Conservation (phyloP, 2,888 invertebrate species). For the Sympetrum striolatum region DNA sequence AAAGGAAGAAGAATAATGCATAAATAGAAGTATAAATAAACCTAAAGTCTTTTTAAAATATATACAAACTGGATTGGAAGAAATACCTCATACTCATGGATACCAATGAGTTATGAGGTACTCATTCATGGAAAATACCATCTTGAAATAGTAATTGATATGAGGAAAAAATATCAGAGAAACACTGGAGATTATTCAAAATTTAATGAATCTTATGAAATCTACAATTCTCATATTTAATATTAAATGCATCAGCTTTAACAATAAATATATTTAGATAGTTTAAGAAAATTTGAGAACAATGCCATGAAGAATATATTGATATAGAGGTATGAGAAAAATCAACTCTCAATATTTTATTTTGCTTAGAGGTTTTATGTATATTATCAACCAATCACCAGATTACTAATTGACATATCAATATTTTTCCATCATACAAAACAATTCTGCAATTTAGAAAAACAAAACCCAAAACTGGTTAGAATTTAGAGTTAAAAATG, state of each 20-base stretch:
- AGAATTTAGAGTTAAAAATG: background rate
- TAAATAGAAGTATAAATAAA: conserved; percentile 27
- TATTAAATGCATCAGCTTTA: background rate
- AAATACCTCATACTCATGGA: background rate
- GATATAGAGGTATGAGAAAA: background rate
- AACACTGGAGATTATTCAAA: background rate
- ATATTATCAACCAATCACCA: background rate
- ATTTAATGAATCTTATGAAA: conserved; percentile 1
- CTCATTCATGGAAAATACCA: background rate
- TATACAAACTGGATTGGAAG: background rate
- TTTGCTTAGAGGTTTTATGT: background rate
- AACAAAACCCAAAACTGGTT: conserved; percentile 10
- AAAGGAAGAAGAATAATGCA: background rate
- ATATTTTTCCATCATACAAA: conserved; percentile 7
- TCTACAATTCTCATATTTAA: background rate
- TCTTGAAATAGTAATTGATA: background rate
- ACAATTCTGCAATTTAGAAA: background rate
- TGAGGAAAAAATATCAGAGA: background rate
- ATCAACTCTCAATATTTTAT: background rate
- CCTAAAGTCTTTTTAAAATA: conserved; percentile 13
- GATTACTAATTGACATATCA: conserved; percentile 17
- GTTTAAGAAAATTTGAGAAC: background rate
- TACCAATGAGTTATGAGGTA: background rate
- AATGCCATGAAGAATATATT: conserved; percentile 5
- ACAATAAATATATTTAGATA: background rate